Conservation (phyloP, 2,888 invertebrate genomes). For the Keiferia lycopersicella region DNA sequence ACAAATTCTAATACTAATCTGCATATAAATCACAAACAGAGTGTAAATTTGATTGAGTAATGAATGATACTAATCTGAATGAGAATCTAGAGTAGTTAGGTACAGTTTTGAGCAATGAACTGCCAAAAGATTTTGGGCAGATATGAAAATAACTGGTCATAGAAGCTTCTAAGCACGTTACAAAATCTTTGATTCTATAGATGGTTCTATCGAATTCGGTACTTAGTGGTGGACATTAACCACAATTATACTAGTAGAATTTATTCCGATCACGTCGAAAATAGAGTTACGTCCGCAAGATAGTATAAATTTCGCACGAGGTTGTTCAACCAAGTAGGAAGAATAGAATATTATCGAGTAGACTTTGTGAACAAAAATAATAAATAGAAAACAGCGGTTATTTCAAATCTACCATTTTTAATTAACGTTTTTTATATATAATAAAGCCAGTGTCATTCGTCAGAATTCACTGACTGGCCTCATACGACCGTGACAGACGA, state of each 20-base stretch:
- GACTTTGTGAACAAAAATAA: no score
- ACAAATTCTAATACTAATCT: no score
- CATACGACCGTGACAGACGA: no score
- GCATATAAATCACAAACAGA: no score
- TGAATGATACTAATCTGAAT: no score
- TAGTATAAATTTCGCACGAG: slow-evolving; percentile 22
- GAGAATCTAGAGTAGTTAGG: no score
- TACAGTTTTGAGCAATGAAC: no score
- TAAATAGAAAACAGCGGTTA: neutral
- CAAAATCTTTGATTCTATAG: neutral
- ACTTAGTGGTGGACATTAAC: neutral
- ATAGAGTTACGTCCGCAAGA: slow-evolving; percentile 10
- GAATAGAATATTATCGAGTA: neutral
- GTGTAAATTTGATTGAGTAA: no score
- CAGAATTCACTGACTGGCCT: no score
- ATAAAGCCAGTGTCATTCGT: neutral
- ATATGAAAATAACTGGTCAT: no score
- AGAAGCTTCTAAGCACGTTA: no score
- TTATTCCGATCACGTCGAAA: slow-evolving; percentile 19
- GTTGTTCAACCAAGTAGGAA: slow-evolving; percentile 4
- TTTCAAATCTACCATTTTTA: neutral
- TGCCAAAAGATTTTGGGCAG: no score
- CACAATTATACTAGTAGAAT: neutral
- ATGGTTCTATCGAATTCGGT: neutral
- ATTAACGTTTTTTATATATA: neutral